phyloP scores from a whole-genome alignment of 2,113 vertebrate genomes.

The Antechinus flavipes region DNA sequence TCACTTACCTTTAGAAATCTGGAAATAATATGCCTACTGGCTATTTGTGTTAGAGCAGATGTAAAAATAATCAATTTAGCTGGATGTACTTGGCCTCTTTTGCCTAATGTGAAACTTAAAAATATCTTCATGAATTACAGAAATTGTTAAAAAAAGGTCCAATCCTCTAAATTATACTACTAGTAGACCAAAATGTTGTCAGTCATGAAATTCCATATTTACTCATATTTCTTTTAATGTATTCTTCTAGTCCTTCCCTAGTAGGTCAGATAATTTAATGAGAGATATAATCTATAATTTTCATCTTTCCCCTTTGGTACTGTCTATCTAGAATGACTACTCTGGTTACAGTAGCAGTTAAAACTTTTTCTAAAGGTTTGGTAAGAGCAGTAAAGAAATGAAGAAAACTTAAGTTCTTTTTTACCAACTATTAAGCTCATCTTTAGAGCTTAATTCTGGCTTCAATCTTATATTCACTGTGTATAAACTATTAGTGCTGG shows the following conservation, averaged over 20 bases:
- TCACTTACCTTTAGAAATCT: conserved; percentile 67
- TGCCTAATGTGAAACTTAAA: conserved; percentile 45
- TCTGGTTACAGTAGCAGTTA: background rate
- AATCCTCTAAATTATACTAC: conserved; percentile 21
- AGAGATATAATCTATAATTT: background rate
- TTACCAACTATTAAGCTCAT: background rate
- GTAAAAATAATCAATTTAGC: conserved; percentile 61
- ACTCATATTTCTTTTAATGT: background rate
- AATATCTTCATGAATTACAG: conserved; percentile 34
- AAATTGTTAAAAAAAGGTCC: conserved; percentile 27
- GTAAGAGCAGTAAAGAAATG: background rate
- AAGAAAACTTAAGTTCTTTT: background rate
- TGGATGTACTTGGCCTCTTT: conserved; percentile 47
- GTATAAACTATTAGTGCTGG: background rate
- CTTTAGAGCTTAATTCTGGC: background rate
- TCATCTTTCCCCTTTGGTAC: background rate
- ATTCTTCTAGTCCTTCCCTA: conserved; percentile 22
- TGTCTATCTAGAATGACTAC: background rate
- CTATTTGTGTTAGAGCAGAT: conserved; percentile 72
- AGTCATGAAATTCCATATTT: background rate
- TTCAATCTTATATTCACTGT: background rate
- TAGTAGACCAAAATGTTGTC: conserved; percentile 37
- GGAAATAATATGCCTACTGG: conserved; percentile 69
- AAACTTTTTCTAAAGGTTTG: background rate
- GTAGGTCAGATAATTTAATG: background rate